phyloP scores from a whole-genome alignment of 2,797 vertebrate genomes.

The Neosalanx taihuensis region DNA sequence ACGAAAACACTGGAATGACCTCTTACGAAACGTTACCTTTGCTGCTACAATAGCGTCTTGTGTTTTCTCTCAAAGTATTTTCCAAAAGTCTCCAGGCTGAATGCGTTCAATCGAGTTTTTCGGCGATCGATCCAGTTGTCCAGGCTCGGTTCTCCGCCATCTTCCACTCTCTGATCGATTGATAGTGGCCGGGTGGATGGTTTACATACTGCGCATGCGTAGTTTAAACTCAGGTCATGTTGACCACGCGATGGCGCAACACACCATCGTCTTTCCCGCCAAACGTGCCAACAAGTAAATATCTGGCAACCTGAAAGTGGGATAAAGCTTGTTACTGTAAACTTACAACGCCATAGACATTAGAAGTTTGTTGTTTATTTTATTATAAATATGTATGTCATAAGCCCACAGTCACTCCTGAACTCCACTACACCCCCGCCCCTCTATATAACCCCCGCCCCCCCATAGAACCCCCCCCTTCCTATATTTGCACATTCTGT shows the following conservation, averaged over 20 bases:
- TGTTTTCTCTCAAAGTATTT: conserved; percentile 2
- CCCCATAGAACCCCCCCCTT: no score
- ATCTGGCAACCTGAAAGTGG: background rate
- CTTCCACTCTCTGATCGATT: conserved; percentile 85
- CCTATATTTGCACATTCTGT: no score
- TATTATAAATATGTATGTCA: background rate
- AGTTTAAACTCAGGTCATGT: background rate
- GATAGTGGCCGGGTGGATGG: conserved; percentile 72
- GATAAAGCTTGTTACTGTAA: background rate
- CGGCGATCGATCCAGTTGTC: conserved; percentile 74
- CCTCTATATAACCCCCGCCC: no score
- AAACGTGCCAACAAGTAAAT: no score
- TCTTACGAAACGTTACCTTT: conserved; percentile 6
- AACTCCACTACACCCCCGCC: no score
- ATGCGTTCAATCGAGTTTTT: conserved; percentile 77
- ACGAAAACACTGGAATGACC: conserved; percentile 36
- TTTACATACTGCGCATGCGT: conserved; percentile 6
- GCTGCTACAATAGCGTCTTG: background rate
- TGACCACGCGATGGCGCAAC: conserved; percentile 43
- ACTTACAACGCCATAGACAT: background rate
- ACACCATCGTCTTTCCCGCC: background rate
- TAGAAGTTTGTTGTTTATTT: background rate
- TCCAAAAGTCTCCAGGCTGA: conserved; percentile 25
- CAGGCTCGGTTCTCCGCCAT: conserved; percentile 70
- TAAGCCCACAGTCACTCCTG: no score